phyloP scores from a whole-genome alignment of 2,797 vertebrate species.

The Sitta carolinensis region DNA sequence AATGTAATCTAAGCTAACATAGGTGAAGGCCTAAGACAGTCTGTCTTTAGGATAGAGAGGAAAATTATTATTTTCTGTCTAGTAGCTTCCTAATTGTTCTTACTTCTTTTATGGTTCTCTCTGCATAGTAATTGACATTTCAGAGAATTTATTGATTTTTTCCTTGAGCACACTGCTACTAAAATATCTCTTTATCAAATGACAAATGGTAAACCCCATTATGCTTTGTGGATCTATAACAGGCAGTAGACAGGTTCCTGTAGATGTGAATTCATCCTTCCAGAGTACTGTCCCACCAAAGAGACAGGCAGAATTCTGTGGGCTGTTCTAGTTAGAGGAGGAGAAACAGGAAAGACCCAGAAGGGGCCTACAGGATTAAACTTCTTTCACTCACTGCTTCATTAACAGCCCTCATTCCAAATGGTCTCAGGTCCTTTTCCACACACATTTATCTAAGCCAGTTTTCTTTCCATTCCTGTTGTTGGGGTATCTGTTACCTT shows the following conservation, averaged over 20 bases:
- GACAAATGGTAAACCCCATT: not conserved
- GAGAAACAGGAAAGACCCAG: not conserved
- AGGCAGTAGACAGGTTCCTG: not conserved
- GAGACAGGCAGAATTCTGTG: not conserved
- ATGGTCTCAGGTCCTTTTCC: not conserved
- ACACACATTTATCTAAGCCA: not conserved
- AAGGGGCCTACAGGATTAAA: not conserved
- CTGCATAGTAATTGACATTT: not conserved
- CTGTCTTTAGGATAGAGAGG: not conserved
- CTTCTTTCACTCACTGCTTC: not conserved
- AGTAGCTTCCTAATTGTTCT: not conserved
- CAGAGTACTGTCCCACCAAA: not conserved
- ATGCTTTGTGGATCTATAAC: not conserved
- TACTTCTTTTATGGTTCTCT: not conserved
- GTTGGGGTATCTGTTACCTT: not conserved
- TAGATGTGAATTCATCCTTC: not conserved
- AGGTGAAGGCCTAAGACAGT: not conserved
- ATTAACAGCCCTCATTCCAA: not conserved
- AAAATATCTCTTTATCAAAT: not conserved
- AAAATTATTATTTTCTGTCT: not conserved
- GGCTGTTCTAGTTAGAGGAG: not conserved
- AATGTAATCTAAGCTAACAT: not conserved
- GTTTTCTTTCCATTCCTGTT: not conserved
- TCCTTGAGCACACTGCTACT: not conserved
- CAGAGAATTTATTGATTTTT: not conserved